These are phyloP conservation scores for Phataginus tetradactyla DNA, from an alignment of 2,797 vertebrate genomes.

Conservation along the genomic window DNA sequence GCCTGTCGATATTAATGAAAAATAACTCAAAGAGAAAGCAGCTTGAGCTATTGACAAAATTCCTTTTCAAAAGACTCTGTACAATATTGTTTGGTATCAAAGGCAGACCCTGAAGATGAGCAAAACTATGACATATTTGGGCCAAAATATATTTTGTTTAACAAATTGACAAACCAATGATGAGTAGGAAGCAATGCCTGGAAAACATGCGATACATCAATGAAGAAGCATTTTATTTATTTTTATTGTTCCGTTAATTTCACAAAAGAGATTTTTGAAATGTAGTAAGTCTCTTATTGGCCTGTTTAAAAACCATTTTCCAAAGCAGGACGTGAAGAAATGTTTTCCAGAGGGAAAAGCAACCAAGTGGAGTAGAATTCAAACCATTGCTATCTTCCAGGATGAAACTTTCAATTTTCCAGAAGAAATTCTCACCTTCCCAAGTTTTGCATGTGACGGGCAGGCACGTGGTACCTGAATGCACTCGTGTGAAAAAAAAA, in stretches of 20 bases:
- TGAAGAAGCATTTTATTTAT: not conserved
- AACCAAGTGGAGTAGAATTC: not conserved
- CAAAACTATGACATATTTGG: not conserved
- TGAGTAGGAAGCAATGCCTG: not conserved
- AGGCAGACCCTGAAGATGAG: not conserved
- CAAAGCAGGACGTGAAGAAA: not conserved
- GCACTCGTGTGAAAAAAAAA: not conserved
- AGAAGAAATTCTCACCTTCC: not conserved
- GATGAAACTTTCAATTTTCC: not conserved
- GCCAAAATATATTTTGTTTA: not conserved
- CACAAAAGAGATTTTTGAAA: not conserved
- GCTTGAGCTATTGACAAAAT: not conserved
- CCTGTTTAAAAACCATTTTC: not conserved
- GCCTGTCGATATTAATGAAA: not conserved
- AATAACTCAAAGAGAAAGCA: not conserved
- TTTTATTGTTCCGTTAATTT: not conserved
- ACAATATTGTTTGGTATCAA: not conserved
- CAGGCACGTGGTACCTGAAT: not conserved
- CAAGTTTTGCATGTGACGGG: not conserved
- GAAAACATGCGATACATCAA: not conserved
- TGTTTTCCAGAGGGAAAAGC: conserved; percentile 16
- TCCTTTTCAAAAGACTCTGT: not conserved
- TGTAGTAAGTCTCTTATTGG: not conserved
- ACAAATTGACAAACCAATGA: not conserved
- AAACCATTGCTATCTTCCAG: not conserved